Conservation (phyloP, 2,113 vertebrate genomes). For the Lethenteron reissneri region DNA sequence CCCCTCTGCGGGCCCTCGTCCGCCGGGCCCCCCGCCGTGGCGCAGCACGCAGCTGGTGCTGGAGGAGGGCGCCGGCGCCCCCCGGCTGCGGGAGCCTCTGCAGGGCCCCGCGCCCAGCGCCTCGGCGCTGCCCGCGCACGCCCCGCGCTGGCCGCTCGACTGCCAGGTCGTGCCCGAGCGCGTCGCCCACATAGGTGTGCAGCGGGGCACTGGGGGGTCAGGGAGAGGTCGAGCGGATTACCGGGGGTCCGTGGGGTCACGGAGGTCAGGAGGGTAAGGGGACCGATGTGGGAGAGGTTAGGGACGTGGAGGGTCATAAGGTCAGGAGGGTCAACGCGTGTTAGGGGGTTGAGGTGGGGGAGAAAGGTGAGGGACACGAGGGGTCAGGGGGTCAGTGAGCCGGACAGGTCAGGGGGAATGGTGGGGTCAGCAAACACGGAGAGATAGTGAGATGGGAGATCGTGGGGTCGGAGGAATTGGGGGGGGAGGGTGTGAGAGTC, state of each 20-base stretch:
- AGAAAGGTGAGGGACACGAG: not conserved
- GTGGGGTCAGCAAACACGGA: not conserved
- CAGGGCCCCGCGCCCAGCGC: conserved; percentile 20
- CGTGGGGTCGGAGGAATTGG: not conserved
- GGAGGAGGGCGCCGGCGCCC: conserved; percentile 21
- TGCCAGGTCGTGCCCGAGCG: conserved; percentile 28
- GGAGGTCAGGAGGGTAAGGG: not conserved
- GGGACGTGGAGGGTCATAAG: not conserved
- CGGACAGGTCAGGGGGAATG: not conserved
- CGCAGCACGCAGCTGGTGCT: conserved; percentile 25
- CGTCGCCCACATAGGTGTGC: conserved; percentile 28
- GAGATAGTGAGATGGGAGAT: not conserved
- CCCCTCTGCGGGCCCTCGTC: no score
- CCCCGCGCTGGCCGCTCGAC: conserved; percentile 28
- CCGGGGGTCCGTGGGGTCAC: no score
- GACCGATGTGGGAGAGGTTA: not conserved
- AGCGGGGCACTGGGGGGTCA: conserved; percentile 11
- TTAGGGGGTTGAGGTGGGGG: not conserved
- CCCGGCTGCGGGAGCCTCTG: conserved; percentile 19
- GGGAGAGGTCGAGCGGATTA: conserved; percentile 4
- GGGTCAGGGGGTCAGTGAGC: not conserved
- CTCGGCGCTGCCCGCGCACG: conserved; percentile 15
- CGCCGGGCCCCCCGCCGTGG: conserved; percentile 9
- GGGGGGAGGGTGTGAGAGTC: not conserved
- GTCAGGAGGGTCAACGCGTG: not conserved